phyloP scores from a whole-genome alignment of 2,888 invertebrate species.

The Dicyrtomina minuta region DNA sequence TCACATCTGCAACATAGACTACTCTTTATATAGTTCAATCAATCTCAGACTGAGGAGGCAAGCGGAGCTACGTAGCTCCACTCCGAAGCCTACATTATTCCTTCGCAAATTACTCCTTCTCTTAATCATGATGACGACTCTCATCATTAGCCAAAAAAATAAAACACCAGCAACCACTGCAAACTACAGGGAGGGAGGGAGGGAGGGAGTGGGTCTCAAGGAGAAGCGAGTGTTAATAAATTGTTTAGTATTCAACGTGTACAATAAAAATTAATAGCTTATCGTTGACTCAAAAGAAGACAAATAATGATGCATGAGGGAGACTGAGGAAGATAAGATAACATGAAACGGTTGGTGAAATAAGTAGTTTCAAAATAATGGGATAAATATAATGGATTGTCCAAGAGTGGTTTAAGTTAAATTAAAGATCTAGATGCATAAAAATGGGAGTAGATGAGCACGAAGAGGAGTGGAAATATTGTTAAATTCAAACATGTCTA shows the following conservation, averaged over 20 bases:
- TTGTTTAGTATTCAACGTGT: neutral
- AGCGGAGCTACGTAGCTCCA: neutral
- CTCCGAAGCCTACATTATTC: neutral
- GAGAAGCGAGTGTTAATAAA: neutral
- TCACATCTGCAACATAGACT: slow-evolving; percentile 50
- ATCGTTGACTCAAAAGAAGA: slow-evolving; percentile 5
- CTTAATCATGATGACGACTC: no score
- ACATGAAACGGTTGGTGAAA: slow-evolving; percentile 20
- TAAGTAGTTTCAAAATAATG: slow-evolving; percentile 16
- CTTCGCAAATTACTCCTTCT: no score
- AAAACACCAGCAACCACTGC: no score
- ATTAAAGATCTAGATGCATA: slow-evolving; percentile 31
- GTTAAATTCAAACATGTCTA: neutral
- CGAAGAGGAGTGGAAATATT: slow-evolving; percentile 25
- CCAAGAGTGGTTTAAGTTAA: slow-evolving; percentile 26
- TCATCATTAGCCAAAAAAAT: no score
- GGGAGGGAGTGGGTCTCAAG: no score
- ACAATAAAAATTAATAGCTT: slow-evolving; percentile 3
- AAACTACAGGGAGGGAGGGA: neutral
- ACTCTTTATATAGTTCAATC: slow-evolving; percentile 9
- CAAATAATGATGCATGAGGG: neutral
- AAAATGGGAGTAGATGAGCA: slow-evolving; percentile 31
- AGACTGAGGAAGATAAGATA: slow-evolving; percentile 7
- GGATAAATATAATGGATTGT: slow-evolving; percentile 11
- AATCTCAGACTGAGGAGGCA: neutral